Conservation (phyloP, 2,888 invertebrate genomes). For the Callyntrura sp. region DNA sequence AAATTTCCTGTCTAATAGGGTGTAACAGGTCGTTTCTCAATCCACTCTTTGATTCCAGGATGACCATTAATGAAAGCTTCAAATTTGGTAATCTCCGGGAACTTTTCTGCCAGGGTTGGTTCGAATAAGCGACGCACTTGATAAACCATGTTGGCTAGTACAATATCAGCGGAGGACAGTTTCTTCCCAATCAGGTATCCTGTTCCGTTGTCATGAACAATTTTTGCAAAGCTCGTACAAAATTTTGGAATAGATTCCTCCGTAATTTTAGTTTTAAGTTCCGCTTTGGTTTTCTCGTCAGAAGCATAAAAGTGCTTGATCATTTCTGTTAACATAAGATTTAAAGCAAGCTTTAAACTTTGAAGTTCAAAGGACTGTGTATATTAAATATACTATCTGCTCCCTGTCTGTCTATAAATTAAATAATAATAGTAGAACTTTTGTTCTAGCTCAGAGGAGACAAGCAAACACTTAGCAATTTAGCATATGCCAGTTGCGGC, state of each 20-base stretch:
- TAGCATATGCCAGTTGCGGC: too few species aligned
- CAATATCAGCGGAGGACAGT: constrained; percentile 60
- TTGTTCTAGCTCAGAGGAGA: too few species aligned
- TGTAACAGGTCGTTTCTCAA: constrained; percentile 54
- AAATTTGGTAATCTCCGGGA: constrained; percentile 22
- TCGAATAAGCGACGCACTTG: neutral
- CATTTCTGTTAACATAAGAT: neutral
- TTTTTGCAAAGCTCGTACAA: constrained; percentile 15
- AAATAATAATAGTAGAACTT: too few species aligned
- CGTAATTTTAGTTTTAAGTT: constrained; percentile 18
- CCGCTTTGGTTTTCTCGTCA: constrained; percentile 11
- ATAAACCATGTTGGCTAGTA: neutral
- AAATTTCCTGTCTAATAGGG: constrained; percentile 40
- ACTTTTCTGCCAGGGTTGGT: neutral
- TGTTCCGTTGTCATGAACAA: constrained; percentile 43
- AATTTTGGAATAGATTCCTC: constrained; percentile 22
- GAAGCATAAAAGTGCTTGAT: neutral
- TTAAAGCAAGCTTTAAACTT: too few species aligned
- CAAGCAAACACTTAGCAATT: too few species aligned
- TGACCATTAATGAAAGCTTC: constrained; percentile 22
- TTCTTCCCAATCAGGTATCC: constrained; percentile 63
- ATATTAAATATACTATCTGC: too few species aligned
- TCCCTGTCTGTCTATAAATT: too few species aligned
- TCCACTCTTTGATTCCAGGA: constrained; percentile 70
- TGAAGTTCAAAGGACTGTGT: too few species aligned